Evolutionary conservation across 2,113 vertebrate species (phyloP).

Genomic region (Hiodon alosoides): DNA sequence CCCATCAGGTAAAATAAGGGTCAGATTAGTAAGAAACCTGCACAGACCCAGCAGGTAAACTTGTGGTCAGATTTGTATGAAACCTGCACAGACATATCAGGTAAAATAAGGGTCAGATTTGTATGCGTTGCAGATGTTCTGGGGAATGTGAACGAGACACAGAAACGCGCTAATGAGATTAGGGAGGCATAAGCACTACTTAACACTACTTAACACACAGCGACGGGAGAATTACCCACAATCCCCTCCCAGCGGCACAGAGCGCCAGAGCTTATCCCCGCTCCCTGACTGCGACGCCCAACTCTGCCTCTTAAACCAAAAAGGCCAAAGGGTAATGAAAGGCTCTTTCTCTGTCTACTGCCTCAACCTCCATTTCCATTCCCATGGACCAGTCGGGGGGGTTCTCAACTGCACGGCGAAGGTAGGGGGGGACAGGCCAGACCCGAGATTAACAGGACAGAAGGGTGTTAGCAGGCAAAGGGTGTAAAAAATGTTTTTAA

Average conservation of each 20-base stretch:
- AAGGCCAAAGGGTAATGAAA: no score
- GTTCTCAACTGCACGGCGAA: no score
- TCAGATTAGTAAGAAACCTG: neutral
- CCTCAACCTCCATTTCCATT: no score
- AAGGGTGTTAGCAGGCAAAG: no score
- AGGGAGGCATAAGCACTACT: neutral
- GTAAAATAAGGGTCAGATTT: neutral
- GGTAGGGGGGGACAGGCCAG: no score
- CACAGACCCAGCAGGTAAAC: neutral
- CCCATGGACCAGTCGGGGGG: no score
- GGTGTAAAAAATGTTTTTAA: no score
- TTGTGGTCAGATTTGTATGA: neutral
- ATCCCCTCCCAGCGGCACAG: neutral
- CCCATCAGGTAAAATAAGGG: neutral
- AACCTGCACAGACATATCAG: neutral
- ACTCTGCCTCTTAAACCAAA: no score
- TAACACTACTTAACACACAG: neutral
- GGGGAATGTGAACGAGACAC: neutral
- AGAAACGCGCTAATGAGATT: conserved; percentile 8
- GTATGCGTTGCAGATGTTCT: neutral
- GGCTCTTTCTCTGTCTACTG: no score
- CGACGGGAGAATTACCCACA: conserved; percentile 3
- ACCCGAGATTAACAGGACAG: no score
- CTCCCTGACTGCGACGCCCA: no score
- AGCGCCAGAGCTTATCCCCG: neutral